Percentiles rank a stretch among this genome's conserved stretches.
Conservation (phyloP, 2,113 vertebrate species). For the Toxotes chatareus region DNA sequence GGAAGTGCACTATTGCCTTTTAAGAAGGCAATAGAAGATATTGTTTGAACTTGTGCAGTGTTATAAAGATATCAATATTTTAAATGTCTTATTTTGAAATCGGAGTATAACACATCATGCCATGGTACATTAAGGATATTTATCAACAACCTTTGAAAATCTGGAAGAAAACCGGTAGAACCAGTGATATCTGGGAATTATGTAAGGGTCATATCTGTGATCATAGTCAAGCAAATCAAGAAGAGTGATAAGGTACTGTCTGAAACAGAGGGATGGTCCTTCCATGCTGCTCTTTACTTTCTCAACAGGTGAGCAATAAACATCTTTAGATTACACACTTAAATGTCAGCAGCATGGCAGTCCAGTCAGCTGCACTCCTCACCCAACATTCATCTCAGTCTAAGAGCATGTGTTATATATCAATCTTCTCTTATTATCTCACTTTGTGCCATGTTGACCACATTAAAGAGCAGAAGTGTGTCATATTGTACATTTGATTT, state of each 20-base stretch:
- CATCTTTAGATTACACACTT: slow-evolving; percentile 45
- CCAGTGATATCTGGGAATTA: slow-evolving; percentile 52
- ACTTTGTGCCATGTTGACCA: neutral
- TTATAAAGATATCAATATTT: neutral
- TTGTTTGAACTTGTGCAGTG: neutral
- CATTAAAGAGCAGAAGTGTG: neutral
- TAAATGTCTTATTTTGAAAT: neutral
- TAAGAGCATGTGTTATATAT: neutral
- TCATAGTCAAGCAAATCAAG: slow-evolving; percentile 51
- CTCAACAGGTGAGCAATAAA: slow-evolving; percentile 54
- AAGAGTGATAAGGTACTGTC: slow-evolving; percentile 70
- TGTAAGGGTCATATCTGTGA: slow-evolving; percentile 66
- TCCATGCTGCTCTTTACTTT: neutral
- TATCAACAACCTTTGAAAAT: neutral
- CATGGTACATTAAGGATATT: neutral
- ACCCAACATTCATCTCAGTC: neutral
- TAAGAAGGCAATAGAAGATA: neutral
- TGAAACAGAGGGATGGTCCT: slow-evolving; percentile 36
- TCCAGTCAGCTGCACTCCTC: neutral
- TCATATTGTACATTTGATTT: neutral
- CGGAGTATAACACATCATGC: neutral
- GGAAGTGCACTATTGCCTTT: neutral
- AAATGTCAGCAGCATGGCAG: neutral
- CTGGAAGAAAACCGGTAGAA: neutral
- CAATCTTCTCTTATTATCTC: neutral